A percentile compares a stretch with the other conserved stretches of the same genome.
These are phyloP conservation scores for Probaryconus sp. DNA, from an alignment of 1,140 invertebrate genomes.

Conservation along the genomic window DNA sequence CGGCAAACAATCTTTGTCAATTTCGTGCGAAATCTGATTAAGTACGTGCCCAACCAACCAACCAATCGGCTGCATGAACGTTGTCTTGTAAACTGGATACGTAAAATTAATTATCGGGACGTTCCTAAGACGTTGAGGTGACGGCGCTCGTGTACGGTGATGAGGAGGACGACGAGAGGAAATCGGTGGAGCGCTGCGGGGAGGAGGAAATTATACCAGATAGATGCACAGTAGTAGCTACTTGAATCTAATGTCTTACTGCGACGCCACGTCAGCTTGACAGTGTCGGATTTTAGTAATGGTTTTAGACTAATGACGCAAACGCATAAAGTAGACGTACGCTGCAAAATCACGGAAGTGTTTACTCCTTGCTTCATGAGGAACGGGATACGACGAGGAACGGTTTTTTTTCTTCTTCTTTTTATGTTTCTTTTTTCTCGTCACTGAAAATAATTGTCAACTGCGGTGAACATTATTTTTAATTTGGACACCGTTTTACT, in stretches of 20 bases:
- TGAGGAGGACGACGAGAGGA: conserved; percentile 25
- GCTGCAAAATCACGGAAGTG: conserved; percentile 16
- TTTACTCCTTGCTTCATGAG: conserved; percentile 7
- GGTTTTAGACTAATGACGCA: conserved; percentile 72
- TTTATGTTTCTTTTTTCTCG: conserved; percentile 6
- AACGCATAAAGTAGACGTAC: conserved; percentile 58
- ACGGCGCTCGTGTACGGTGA: conserved; percentile 33
- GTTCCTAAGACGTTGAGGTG: conserved; percentile 60
- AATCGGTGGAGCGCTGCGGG: conserved; percentile 25
- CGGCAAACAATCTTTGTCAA: conserved; percentile 72
- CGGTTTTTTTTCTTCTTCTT: background rate
- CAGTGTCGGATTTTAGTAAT: conserved; percentile 64
- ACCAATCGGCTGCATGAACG: conserved; percentile 55
- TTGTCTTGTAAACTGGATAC: conserved; percentile 75
- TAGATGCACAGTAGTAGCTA: conserved; percentile 56
- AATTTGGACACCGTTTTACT: background rate
- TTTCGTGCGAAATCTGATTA: conserved; percentile 74
- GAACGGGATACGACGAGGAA: background rate
- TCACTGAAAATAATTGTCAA: conserved; percentile 17
- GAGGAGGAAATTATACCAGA: conserved; percentile 69
- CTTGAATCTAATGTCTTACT: conserved; percentile 66
- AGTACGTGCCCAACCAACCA: conserved; percentile 59
- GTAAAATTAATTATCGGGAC: conserved; percentile 76
- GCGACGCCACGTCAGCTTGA: conserved; percentile 50
- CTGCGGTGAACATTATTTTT: conserved; percentile 17